Evolutionary conservation across 2,797 vertebrate species (phyloP).

Genomic region (Natrix natrix): DNA sequence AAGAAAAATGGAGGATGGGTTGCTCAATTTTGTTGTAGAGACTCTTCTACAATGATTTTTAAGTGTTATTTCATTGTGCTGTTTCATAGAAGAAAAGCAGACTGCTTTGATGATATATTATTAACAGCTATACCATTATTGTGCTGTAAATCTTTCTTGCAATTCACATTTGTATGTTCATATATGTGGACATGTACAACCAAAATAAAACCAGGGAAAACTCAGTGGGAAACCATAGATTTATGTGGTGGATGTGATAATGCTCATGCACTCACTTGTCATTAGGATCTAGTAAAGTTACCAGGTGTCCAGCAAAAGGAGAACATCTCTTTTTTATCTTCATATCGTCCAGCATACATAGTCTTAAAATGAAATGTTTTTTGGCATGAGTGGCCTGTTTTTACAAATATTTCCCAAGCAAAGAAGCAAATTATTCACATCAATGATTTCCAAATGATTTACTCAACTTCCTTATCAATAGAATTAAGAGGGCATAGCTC

Average conservation of each 20-base stretch:
- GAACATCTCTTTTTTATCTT: background rate
- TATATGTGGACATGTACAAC: background rate
- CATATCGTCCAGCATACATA: background rate
- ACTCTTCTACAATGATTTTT: background rate
- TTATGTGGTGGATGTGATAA: background rate
- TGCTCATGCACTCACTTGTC: background rate
- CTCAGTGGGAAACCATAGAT: background rate
- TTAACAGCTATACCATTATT: background rate
- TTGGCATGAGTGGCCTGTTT: background rate
- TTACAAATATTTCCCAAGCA: slow-evolving; percentile 33
- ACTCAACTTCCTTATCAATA: slow-evolving; percentile 29
- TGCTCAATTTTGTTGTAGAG: background rate
- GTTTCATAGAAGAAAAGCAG: background rate
- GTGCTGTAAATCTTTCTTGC: background rate
- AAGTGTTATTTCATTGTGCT: background rate
- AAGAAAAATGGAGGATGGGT: background rate
- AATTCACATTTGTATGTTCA: background rate
- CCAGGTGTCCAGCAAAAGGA: background rate
- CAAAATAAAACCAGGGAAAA: background rate
- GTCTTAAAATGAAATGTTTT: background rate
- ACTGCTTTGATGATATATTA: background rate
- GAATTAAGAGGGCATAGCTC: background rate
- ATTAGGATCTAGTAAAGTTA: background rate
- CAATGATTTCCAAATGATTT: slow-evolving; percentile 33
- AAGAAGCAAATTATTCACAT: slow-evolving; percentile 31